These are phyloP conservation scores for Notothenia coriiceps DNA, from an alignment of 2,113 vertebrate genomes.

Conservation along the genomic window DNA sequence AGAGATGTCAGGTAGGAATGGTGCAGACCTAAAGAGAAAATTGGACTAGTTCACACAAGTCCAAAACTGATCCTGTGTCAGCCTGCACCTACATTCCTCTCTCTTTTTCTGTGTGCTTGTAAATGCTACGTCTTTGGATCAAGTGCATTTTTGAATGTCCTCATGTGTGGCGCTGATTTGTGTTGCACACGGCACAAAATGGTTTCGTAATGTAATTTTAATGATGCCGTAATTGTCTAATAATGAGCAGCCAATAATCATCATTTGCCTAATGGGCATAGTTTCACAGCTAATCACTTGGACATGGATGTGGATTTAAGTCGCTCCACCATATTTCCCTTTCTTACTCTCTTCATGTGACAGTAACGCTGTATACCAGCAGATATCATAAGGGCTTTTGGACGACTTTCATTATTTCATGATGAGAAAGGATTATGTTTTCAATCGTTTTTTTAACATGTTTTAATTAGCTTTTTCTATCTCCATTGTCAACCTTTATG, in stretches of 20 bases:
- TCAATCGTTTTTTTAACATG: not conserved
- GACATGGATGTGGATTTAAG: conserved; percentile 55
- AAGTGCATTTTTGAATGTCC: conserved; percentile 9
- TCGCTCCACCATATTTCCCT: not conserved
- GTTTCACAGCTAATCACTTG: conserved; percentile 68
- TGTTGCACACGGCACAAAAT: conserved; percentile 39
- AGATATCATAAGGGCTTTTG: not conserved
- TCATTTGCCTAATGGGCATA: conserved; percentile 70
- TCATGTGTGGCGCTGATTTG: conserved; percentile 19
- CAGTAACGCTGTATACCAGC: conserved; percentile 1
- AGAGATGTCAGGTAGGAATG: conserved; percentile 73
- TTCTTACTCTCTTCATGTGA: not conserved
- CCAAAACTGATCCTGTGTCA: conserved; percentile 77
- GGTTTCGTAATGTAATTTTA: conserved; percentile 71
- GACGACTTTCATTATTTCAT: not conserved
- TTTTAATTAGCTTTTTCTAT: not conserved
- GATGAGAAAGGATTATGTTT: not conserved
- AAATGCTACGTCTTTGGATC: conserved; percentile 22
- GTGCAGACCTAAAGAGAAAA: conserved; percentile 43
- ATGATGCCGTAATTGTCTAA: conserved; percentile 67
- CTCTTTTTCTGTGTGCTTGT: not conserved
- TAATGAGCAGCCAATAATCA: conserved; percentile 75
- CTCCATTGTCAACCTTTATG: too few species aligned
- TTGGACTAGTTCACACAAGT: conserved; percentile 75
- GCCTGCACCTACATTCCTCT: conserved; percentile 83